phyloP scores from a whole-genome alignment of 1,140 invertebrate genomes.

The Galleria mellonella region DNA sequence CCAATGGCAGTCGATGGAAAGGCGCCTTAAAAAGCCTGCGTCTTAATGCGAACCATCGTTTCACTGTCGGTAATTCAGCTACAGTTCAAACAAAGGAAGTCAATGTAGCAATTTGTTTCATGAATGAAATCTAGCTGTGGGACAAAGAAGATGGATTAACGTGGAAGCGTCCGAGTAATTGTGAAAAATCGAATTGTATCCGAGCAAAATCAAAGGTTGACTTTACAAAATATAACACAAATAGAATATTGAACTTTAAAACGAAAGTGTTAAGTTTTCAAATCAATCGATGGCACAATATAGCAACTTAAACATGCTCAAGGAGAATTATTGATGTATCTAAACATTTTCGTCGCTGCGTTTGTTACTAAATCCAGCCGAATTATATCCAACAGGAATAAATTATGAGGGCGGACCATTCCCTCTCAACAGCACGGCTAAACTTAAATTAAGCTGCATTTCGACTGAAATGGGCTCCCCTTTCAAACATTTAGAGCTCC shows the following conservation, averaged over 20 bases:
- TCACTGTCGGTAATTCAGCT: constrained; percentile 22
- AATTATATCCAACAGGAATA: constrained; percentile 56
- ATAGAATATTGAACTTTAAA: no score
- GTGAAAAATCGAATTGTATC: constrained; percentile 62
- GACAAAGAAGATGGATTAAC: constrained; percentile 68
- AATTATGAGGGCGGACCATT: constrained; percentile 50
- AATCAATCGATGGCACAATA: no score
- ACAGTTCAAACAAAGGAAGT: constrained; percentile 43
- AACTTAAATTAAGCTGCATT: constrained; percentile 66
- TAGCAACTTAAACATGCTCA: no score
- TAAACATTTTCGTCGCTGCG: constrained; percentile 14
- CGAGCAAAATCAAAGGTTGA: constrained; percentile 49
- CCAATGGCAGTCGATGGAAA: no score
- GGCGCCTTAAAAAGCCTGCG: neutral
- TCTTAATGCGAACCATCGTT: constrained; percentile 2
- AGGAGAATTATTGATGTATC: no score
- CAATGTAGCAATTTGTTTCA: constrained; percentile 51
- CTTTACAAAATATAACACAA: neutral
- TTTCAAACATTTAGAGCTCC: constrained; percentile 37
- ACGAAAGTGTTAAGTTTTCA: no score
- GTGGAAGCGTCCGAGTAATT: constrained; percentile 66
- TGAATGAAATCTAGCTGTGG: constrained; percentile 58
- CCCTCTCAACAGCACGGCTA: constrained; percentile 37
- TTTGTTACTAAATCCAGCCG: constrained; percentile 50
- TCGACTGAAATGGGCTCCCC: constrained; percentile 36